A percentile compares a stretch with the other conserved stretches of the same genome.
These are phyloP conservation scores for Griposia aprilina DNA, from an alignment of 2,888 invertebrate species.

Conservation along the genomic window DNA sequence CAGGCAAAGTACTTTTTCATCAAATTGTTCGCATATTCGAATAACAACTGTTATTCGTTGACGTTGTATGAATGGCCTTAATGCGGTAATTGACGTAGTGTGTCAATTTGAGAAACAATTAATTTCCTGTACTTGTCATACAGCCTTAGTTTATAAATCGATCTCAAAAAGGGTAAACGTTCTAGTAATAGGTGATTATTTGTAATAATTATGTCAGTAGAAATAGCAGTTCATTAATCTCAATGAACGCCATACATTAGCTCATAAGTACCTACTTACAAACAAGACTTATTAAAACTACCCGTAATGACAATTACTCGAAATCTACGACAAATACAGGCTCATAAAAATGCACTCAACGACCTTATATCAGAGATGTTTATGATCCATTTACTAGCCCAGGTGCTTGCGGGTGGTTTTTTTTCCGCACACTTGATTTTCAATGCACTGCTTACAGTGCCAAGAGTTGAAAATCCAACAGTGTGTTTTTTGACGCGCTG, in stretches of 20 bases:
- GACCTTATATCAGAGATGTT: slow-evolving; percentile 20
- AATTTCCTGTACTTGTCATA: too few species aligned
- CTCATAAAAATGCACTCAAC: slow-evolving; percentile 14
- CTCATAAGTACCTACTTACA: background rate
- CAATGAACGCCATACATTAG: background rate
- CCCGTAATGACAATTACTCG: background rate
- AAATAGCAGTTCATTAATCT: background rate
- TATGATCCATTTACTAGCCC: slow-evolving; percentile 29
- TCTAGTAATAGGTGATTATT: slow-evolving; percentile 6
- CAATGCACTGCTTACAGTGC: background rate
- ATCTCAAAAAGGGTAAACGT: background rate
- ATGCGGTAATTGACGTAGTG: too few species aligned
- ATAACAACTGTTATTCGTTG: too few species aligned
- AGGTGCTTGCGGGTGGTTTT: background rate
- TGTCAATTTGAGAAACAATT: too few species aligned
- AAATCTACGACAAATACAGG: slow-evolving; percentile 18
- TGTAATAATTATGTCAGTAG: background rate
- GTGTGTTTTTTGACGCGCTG: too few species aligned
- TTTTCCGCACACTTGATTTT: background rate
- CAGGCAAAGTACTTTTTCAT: too few species aligned
- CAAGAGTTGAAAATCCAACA: background rate
- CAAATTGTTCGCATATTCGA: too few species aligned
- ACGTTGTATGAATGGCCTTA: too few species aligned
- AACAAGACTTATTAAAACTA: slow-evolving; percentile 10
- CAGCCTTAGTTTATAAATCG: background rate